A percentile compares a stretch with the other conserved stretches of the same genome.
Conservation (phyloP, 2,888 invertebrate genomes). For the Gasteruption jaculator region DNA sequence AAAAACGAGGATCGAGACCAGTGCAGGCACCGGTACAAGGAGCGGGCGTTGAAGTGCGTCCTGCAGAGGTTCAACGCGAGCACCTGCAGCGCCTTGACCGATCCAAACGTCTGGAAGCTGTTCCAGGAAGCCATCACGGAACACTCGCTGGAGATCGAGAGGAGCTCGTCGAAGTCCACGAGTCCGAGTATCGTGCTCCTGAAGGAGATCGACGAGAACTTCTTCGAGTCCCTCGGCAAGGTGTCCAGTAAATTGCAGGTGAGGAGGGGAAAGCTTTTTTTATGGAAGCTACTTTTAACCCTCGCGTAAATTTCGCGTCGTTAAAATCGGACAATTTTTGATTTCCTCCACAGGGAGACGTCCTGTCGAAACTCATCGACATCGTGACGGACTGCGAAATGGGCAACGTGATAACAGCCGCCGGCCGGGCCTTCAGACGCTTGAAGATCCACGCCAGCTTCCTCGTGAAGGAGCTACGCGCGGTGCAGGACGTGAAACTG, state of each 20-base stretch:
- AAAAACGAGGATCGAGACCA: no score
- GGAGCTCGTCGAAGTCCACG: slow-evolving; percentile 48
- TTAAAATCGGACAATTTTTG: no score
- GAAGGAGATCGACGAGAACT: slow-evolving; percentile 57
- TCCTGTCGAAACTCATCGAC: slow-evolving; percentile 39
- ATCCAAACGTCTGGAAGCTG: slow-evolving; percentile 57
- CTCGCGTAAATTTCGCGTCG: no score
- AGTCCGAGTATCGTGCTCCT: slow-evolving; percentile 55
- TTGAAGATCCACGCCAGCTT: slow-evolving; percentile 62
- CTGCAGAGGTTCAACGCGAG: slow-evolving; percentile 57
- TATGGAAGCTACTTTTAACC: no score
- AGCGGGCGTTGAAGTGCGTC: slow-evolving; percentile 56
- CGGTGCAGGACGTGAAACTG: slow-evolving; percentile 52
- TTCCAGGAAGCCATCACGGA: slow-evolving; percentile 57
- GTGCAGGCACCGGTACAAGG: slow-evolving; percentile 42
- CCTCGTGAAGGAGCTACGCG: slow-evolving; percentile 57
- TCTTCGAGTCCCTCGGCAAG: slow-evolving; percentile 48
- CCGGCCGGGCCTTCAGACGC: slow-evolving; percentile 63
- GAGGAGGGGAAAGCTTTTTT: no score
- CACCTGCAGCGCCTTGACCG: slow-evolving; percentile 51
- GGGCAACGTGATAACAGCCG: slow-evolving; percentile 49
- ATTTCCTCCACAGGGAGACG: no score
- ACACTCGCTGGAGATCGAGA: slow-evolving; percentile 51
- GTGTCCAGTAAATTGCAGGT: slow-evolving; percentile 28
- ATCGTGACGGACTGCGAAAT: slow-evolving; percentile 42